A percentile compares a stretch with the other conserved stretches of the same genome.
Evolutionary conservation across 2,888 invertebrate genomes (phyloP).

Genomic region (Orthosia incerta): DNA sequence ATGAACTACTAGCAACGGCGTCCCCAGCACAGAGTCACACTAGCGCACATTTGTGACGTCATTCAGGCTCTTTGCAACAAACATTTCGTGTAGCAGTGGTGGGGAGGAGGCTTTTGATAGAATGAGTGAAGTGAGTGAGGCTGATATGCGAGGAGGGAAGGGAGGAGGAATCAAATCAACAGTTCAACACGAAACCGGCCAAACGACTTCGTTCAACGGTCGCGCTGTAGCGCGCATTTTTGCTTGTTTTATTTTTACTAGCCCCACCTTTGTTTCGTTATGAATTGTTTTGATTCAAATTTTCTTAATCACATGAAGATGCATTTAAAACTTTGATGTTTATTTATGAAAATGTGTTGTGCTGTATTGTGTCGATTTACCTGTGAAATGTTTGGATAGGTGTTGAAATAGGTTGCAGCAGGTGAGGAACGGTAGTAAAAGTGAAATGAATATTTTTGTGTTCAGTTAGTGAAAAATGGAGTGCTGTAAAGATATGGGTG

Average conservation of each 20-base stretch:
- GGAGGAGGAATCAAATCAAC: slow-evolving; percentile 75
- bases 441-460: slow-evolving; percentile 86
- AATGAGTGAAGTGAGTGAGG: slow-evolving; percentile 70
- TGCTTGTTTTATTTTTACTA: slow-evolving; percentile 81
- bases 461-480: slow-evolving; percentile 83
- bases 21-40: slow-evolving; percentile 9
- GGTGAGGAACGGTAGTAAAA: slow-evolving; percentile 78
- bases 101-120: slow-evolving; percentile 79
- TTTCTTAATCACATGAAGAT: slow-evolving; percentile 56
- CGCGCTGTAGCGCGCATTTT: slow-evolving; percentile 85
- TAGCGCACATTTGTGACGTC: slow-evolving; percentile 46
- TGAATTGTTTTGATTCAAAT: slow-evolving; percentile 77
- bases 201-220: slow-evolving; percentile 90
- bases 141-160: slow-evolving; percentile 73
- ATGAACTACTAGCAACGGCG: slow-evolving; percentile 37
- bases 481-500: slow-evolving; percentile 86
- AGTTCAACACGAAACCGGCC: slow-evolving; percentile 86
- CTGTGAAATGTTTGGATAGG: slow-evolving; percentile 78
- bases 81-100: slow-evolving; percentile 50
- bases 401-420: slow-evolving; percentile 76
- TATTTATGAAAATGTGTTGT: slow-evolving; percentile 67
- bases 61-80: slow-evolving; percentile 31
- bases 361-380: slow-evolving; percentile 69
- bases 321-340: slow-evolving; percentile 61
- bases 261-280: slow-evolving; percentile 88